Evolutionary conservation across 2,113 vertebrate species (phyloP).

Genomic region (Pica pica): DNA sequence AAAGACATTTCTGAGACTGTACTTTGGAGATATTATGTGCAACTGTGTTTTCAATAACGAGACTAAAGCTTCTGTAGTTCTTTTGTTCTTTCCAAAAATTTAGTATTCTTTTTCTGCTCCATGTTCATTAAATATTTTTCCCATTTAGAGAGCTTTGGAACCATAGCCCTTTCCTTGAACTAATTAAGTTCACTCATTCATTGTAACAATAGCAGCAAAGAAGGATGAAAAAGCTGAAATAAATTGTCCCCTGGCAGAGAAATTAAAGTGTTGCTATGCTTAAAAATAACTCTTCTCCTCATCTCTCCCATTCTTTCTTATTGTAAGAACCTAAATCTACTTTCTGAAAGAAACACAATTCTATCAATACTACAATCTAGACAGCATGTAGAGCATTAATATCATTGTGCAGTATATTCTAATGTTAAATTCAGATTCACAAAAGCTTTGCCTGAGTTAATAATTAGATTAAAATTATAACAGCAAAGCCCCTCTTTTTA

Average conservation of each 20-base stretch:
- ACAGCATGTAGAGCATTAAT: constrained; percentile 18
- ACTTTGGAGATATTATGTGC: neutral
- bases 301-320: neutral
- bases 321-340: constrained; percentile 17
- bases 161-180: neutral
- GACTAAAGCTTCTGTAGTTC: neutral
- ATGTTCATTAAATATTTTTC: constrained; percentile 27
- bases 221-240: constrained; percentile 43
- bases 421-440: constrained; percentile 37
- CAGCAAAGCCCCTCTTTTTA: constrained; percentile 45
- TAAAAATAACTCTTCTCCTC: constrained; percentile 15
- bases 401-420: neutral
- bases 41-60: neutral
- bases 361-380: constrained; percentile 38
- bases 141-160: constrained; percentile 4
- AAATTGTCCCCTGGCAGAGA: neutral
- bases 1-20: neutral
- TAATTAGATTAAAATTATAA: constrained; percentile 64
- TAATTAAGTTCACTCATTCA: constrained; percentile 63
- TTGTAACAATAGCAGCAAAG: constrained; percentile 44
- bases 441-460: constrained; percentile 49
- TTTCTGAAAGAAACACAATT: constrained; percentile 47
- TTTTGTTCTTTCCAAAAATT: constrained; percentile 5
- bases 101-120: neutral
- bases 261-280: neutral